Base-by-base conservation (phyloP, 92 coral and sea anemone genomes). In the Epizoanthus scotinus region DNA sequence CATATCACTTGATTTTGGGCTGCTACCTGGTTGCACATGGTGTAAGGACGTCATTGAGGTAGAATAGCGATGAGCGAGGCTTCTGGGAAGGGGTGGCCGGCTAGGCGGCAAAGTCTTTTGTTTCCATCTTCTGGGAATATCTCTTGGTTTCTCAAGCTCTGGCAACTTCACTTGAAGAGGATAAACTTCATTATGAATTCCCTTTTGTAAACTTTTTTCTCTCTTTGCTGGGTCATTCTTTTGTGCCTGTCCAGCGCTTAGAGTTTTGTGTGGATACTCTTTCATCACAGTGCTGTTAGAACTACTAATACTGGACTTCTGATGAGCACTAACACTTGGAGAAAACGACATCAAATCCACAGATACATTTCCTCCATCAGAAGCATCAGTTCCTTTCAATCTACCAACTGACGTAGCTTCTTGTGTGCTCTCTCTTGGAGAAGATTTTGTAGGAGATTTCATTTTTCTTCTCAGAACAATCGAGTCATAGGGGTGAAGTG, bases 401-500 rank as follows among this genome's bases (percentile, higher is more conserved):
- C 25, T 62, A 38, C 28, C 68, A 58, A 28, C 18, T 55, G 67
- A 34, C 2, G 56, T 25, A 74, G 31, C 58, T 29, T 70, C 66
- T 17, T 82, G 81, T 1, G 66, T 73, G 82, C 75, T 84, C 61
- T 40, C 78, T 49, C 84, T 86, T 75, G 56, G 56, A 14, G 87
- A 63, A 20, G 83, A 71, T 38, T 85, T 84, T 14, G 85, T 79
- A 18, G 85, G 56, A 57, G 63, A 55, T 49, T 87, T 87, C 0
- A 52, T 78, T 70, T 78, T 92, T 28, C 68, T 53, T 60, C 63
- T 75, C 38, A 92, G 70, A 21, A 85, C 81, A 70, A 92, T 92
- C 2, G 92, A 82, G 49, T 87, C 97, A 80, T 87, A 92, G 20
- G 97, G 97, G 73, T 92, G 97, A 63, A 82, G 68, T 19, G 81